Percentiles rank a stretch among this genome's conserved stretches.
phyloP scores from a whole-genome alignment of 2,797 vertebrate species.

The Chiroxiphia lanceolata region DNA sequence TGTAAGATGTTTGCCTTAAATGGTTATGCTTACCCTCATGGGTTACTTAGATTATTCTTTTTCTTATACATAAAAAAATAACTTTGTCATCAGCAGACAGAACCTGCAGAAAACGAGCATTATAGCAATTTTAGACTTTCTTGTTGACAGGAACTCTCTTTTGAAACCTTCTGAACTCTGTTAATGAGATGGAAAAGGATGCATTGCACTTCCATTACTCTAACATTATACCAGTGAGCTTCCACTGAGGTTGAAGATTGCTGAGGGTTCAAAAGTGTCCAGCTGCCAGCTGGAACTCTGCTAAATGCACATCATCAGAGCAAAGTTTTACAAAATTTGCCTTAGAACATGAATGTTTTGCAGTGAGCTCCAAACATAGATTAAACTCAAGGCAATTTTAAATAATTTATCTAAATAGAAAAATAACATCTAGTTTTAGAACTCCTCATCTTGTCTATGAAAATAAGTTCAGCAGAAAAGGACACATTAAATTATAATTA shows the following conservation, averaged over 20 bases:
- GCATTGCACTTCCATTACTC: neutral
- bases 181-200: conserved; percentile 3
- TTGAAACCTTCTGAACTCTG: conserved; percentile 28
- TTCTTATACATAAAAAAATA: neutral
- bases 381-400: neutral
- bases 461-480: neutral
- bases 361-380: neutral
- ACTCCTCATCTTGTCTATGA: neutral
- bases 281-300: neutral
- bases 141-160: neutral
- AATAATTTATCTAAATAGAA: conserved; percentile 13
- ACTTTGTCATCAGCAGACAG: neutral
- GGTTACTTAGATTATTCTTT: neutral
- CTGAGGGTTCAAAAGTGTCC: neutral
- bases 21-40: neutral
- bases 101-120: neutral
- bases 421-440: neutral
- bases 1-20: neutral
- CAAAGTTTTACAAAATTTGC: neutral
- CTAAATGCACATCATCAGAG: neutral
- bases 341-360: neutral
- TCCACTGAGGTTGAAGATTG: neutral
- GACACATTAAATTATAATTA: neutral
- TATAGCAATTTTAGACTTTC: neutral
- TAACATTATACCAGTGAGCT: neutral